A percentile compares a stretch with the other conserved stretches of the same genome.
Conservation (phyloP, 1,140 invertebrate species). For the Ostrea denselamellosa region DNA sequence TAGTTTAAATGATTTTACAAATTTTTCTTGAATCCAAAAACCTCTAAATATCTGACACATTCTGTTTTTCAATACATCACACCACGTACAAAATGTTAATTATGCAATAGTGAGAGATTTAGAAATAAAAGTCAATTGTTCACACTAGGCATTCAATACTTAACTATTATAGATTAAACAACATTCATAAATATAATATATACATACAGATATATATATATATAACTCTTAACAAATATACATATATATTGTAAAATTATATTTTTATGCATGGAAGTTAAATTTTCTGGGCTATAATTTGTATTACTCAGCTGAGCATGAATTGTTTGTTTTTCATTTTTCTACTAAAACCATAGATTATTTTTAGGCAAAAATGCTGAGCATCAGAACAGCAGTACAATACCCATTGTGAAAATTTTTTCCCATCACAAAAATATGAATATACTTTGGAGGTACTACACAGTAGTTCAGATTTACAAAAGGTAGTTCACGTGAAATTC, state of each 20-base stretch:
- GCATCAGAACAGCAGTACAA: constrained; percentile 4
- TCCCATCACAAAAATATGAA: background rate
- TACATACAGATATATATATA: background rate
- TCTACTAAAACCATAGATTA: background rate
- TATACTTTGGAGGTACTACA: background rate
- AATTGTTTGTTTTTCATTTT: background rate
- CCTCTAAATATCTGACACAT: background rate
- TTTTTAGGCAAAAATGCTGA: background rate
- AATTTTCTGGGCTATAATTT: background rate
- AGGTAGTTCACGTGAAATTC: no score
- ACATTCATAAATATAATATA: constrained; percentile 36
- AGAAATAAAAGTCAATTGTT: background rate
- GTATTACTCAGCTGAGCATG: background rate
- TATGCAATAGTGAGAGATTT: constrained; percentile 29
- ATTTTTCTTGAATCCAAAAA: no score
- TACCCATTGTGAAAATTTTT: background rate
- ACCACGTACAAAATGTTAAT: background rate
- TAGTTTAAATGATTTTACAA: no score
- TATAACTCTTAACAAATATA: background rate
- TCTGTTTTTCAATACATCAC: background rate
- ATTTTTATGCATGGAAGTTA: background rate
- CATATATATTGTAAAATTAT: background rate
- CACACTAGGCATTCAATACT: background rate
- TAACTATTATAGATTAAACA: background rate
- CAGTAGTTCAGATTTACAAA: no score